Base-by-base conservation (phyloP, 2,888 invertebrate species). In the Mayetiola destructor region DNA sequence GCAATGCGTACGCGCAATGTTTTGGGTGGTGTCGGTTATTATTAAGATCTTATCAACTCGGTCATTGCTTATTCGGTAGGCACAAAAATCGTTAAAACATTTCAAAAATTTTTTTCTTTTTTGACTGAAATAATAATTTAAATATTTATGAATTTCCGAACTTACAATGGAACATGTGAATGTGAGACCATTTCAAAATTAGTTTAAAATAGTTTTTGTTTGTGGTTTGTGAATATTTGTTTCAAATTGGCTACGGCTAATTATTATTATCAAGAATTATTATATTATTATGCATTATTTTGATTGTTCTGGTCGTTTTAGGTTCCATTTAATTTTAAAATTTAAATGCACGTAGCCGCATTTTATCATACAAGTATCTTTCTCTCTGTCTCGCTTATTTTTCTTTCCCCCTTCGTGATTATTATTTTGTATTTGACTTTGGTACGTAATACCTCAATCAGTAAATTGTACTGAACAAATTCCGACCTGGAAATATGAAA, bases 251-350 rank as follows among this genome's bases (percentile, higher is more conserved):
- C 48, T 48, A 48, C 9, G 27, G 48, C 48, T 48, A 48, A 48
- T 48, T 48, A 48, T 48, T 48, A 48, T 27, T 27, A 48, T 48
- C 48, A 48, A n/a, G n/a, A n/a, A n/a, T n/a, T n/a, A n/a, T n/a
- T n/a, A n/a, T n/a, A n/a, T n/a, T 48, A 42, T 48, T 27, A 48
- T 40, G 18, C 16, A 27, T 48, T 48, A n/a, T n/a, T n/a, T 23
- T 27, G 23, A 27, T 16, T n/a, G 42, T 42, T 42, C 6, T n/a
- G 23, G 20, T 14, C 39, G 39, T 39, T 39, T 14, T 42, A 12
- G 42, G 18, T n/a, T n/a, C n/a, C n/a, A n/a, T n/a, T n/a, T n/a
- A n/a, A n/a, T n/a, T n/a, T n/a, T n/a, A n/a, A n/a, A n/a, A n/a
- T n/a, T 32, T 32, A 12, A 9, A 12, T 12, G 32, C 32, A 12